These are phyloP conservation scores for Varanus salvator DNA, from an alignment of 2,113 vertebrate species.

Conservation along the genomic window DNA sequence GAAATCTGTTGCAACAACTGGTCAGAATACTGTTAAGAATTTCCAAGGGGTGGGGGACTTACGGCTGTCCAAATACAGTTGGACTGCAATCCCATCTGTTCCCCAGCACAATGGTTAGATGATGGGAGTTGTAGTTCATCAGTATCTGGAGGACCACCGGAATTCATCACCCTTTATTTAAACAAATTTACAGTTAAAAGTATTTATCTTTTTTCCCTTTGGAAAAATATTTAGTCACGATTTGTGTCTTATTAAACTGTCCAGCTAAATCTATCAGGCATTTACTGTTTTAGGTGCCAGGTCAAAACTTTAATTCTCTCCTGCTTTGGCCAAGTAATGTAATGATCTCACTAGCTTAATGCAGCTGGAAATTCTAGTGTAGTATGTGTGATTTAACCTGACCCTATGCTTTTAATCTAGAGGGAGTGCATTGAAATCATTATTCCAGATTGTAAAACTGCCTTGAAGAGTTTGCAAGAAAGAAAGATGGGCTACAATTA, in stretches of 20 bases:
- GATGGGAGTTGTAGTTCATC: too few relatives aligned
- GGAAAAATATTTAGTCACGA: too few relatives aligned
- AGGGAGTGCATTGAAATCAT: background rate
- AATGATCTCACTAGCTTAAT: background rate
- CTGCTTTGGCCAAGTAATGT: background rate
- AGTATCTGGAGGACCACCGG: too few relatives aligned
- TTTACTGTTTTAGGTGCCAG: background rate
- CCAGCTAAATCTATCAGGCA: background rate
- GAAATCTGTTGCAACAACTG: background rate
- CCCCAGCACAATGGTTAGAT: too few relatives aligned
- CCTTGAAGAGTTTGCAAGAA: background rate
- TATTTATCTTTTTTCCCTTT: too few relatives aligned
- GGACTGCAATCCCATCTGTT: too few relatives aligned
- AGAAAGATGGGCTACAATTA: background rate
- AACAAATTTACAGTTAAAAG: too few relatives aligned
- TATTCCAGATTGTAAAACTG: background rate
- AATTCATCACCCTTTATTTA: too few relatives aligned
- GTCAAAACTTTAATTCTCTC: background rate
- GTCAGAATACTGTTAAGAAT: background rate
- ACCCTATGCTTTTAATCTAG: too few relatives aligned
- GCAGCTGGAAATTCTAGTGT: background rate
- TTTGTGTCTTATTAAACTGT: too few relatives aligned
- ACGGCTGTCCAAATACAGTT: too few relatives aligned
- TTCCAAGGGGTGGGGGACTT: background rate
- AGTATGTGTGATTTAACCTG: background rate